Evolutionary conservation across 1,140 invertebrate species (phyloP), one percentile per base, ranked within the genome.

Genomic region (Heliconius eleuchia): DNA sequence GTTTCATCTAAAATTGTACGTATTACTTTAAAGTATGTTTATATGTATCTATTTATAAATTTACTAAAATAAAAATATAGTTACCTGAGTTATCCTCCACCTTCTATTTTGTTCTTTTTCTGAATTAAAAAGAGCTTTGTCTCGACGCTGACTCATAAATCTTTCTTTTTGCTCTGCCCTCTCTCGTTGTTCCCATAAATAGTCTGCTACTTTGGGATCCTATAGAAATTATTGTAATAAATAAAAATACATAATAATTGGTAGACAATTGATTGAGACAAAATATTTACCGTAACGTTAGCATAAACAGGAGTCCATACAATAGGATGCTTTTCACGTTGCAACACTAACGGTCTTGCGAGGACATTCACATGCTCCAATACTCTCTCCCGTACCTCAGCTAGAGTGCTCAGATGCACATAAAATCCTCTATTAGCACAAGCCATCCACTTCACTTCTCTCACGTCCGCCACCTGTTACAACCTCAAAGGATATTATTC

Each of bases 361-460:
- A 99, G 97, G 7, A 99, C 98, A 39, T 98, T 97, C 83, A 99
- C 96, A 90, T 99, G 99, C 88, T 98, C 97, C 79, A 99, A 94
- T 9, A 99, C 98, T 95, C 99, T 97, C 94, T 99, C 99, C 60
- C 98, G 96, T 16, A 99, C 98, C 95, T 99, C 99, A 18, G 98
- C 97, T 82, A 98, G 94, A 37, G 98, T 98, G 74, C 98, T 98
- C 55, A 99, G 96, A 90, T 99, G 98, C 50, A 98, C 98, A 94
- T 98, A 99, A 94, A 98, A 99, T 6, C 99, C 98, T 96, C 96
- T 91, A 95, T 99, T 99, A 4, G 97, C 97, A 94, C 99, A 99
- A 66, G 99, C 99, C 97, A 99, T 99, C 98, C 98, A 99, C 88
- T 98, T 97, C 82, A 99, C 97, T 88, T 99, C 96, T 84, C 96